phyloP scores from a whole-genome alignment of 2,113 vertebrate species.

The Paradoxurus hermaphroditus region DNA sequence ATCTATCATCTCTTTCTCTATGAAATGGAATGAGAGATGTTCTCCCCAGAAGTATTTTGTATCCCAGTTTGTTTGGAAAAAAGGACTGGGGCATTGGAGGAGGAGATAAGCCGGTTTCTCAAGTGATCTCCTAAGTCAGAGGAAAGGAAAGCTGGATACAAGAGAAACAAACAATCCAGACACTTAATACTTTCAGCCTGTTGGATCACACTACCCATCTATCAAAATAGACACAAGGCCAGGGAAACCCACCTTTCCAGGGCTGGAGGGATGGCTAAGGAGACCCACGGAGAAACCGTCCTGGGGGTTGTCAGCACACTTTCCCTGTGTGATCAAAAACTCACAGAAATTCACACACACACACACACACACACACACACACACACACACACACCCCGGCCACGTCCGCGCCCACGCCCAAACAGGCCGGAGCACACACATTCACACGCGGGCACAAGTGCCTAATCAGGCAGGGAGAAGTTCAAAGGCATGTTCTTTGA shows the following conservation, averaged over 20 bases:
- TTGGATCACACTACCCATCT: neutral
- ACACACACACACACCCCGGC: neutral
- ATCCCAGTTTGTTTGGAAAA: slow-evolving; percentile 4
- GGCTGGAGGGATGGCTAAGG: neutral
- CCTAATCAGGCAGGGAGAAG: slow-evolving; percentile 81
- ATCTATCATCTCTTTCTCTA: neutral
- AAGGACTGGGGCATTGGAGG: neutral
- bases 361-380: too few relatives aligned
- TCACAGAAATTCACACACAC: neutral
- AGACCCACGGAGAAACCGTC: neutral
- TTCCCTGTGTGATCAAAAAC: neutral
- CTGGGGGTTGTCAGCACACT: neutral
- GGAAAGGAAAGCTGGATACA: neutral
- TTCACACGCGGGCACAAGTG: slow-evolving; percentile 71
- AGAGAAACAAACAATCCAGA: neutral
- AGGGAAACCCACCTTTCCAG: neutral
- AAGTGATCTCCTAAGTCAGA: neutral
- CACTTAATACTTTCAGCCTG: neutral
- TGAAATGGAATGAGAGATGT: neutral
- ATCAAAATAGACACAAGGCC: neutral
- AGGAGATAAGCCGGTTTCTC: neutral
- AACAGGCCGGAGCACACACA: slow-evolving; percentile 47
- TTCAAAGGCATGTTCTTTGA: slow-evolving; percentile 86
- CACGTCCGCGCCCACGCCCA: neutral
- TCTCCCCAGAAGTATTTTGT: neutral